Conservation (phyloP, 2,113 vertebrate genomes). For the Meriones unguiculatus region DNA sequence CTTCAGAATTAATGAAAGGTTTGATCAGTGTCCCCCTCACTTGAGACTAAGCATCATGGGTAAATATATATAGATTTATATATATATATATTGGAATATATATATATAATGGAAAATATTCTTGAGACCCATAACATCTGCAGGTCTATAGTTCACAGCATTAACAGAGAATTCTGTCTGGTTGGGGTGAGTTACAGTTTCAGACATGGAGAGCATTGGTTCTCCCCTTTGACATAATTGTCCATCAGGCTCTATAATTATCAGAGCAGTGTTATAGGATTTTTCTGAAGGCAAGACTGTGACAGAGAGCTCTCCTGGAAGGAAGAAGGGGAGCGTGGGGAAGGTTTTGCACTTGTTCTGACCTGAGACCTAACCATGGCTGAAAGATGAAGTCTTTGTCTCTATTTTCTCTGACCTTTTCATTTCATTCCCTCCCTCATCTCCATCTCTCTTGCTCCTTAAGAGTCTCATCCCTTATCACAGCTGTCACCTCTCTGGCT, state of each 20-base stretch:
- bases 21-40: neutral
- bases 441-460: neutral
- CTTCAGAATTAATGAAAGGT: neutral
- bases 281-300: neutral
- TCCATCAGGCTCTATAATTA: accelerated
- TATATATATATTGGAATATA: too few species aligned
- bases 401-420: neutral
- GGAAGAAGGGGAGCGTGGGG: accelerated
- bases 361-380: neutral
- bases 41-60: neutral
- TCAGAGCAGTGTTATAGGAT: neutral
- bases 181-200: neutral
- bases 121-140: neutral
- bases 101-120: neutral
- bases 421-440: neutral
- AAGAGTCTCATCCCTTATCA: neutral
- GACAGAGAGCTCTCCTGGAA: accelerated
- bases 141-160: neutral
- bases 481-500: too few species aligned
- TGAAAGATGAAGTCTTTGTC: neutral
- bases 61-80: too few species aligned
- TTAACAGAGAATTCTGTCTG: neutral
- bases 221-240: neutral
- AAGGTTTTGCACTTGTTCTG: neutral
- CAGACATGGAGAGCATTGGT: neutral